Base-by-base conservation (phyloP, 1,140 invertebrate genomes). In the Papilio polyxenes region DNA sequence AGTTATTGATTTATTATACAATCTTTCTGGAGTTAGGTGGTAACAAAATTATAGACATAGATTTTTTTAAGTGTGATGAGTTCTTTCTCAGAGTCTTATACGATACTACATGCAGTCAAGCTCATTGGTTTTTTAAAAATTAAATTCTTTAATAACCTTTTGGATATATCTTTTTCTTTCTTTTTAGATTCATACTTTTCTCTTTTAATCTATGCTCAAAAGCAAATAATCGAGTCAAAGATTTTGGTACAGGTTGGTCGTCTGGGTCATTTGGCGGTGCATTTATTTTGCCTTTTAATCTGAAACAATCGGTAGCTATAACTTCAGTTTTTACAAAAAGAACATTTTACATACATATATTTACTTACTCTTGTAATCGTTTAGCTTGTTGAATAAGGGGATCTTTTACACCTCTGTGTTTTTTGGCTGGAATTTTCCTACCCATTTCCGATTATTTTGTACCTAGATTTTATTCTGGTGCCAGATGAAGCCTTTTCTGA, bases 391-490 rank as follows among this genome's bases (percentile, higher is more conserved):
- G 96, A 87, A 96, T 95, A 74, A 96, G 88, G 6, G 96, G 96
- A 95, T 97, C 96, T 91, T 96, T 97, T 8, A 97, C 95, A 78
- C 96, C 96, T 81, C 95, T 93, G 86, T 97, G 96, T 92, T 97
- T 97, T 88, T 96, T 96, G 20, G 96, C 96, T 23, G 96, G 96
- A 87, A 97, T 97, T 95, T 97, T 97, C 59, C 96, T 93, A 37
- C 96, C 96, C 96, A 97, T 97, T 87, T 87, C 86, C 48, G 17
- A 78, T 31, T 69, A 69, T 9, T 23, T 31, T 20, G 11, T 53
- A 69, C 23, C 10, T 15, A 51, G 8, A 9, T 76, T 49, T 75
- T 51, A 31, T 31, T 74, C 80, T 79, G 59, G 48, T 31, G 23
- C 23, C 23, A 31, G 23, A 31, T 31, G 2, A 31, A 31, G 23